Conservation (phyloP, 1,140 invertebrate species). For the Contarinia nasturtii region DNA sequence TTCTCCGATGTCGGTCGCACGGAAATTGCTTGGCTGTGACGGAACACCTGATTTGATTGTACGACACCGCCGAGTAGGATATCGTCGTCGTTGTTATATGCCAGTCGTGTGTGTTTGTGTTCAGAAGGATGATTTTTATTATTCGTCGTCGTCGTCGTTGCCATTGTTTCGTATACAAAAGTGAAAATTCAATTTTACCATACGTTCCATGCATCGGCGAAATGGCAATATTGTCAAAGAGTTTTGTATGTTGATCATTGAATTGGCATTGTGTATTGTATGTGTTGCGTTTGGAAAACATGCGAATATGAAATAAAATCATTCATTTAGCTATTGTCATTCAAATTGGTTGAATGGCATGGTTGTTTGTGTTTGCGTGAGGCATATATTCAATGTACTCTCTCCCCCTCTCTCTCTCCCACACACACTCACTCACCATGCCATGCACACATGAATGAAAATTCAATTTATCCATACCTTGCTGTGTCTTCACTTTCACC, state of each 20-base stretch:
- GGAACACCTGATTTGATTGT: constrained; percentile 64
- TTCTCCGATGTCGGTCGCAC: constrained; percentile 61
- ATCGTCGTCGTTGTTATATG: too few relatives aligned
- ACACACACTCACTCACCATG: too few relatives aligned
- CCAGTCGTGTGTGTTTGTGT: too few relatives aligned
- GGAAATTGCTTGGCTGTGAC: constrained; percentile 79
- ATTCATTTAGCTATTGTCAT: constrained; percentile 1
- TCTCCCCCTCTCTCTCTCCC: too few relatives aligned
- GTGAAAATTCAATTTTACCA: background rate
- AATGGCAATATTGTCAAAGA: too few relatives aligned
- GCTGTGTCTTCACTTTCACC: constrained; percentile 89
- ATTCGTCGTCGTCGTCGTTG: constrained; percentile 5
- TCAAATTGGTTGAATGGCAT: background rate
- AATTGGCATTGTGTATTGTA: too few relatives aligned
- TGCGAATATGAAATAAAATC: too few relatives aligned
- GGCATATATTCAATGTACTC: too few relatives aligned
- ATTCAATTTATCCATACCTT: constrained; percentile 39
- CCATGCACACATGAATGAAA: too few relatives aligned
- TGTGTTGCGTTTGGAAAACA: too few relatives aligned
- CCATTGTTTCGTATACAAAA: constrained; percentile 4
- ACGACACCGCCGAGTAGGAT: too few relatives aligned
- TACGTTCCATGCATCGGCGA: background rate
- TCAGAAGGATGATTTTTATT: constrained; percentile 3
- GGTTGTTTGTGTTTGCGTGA: background rate
- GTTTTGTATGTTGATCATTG: background rate